Evolutionary conservation across 2,888 invertebrate genomes (phyloP), one percentile per base, ranked within the genome.

Genomic region (Eupithecia insigniata): DNA sequence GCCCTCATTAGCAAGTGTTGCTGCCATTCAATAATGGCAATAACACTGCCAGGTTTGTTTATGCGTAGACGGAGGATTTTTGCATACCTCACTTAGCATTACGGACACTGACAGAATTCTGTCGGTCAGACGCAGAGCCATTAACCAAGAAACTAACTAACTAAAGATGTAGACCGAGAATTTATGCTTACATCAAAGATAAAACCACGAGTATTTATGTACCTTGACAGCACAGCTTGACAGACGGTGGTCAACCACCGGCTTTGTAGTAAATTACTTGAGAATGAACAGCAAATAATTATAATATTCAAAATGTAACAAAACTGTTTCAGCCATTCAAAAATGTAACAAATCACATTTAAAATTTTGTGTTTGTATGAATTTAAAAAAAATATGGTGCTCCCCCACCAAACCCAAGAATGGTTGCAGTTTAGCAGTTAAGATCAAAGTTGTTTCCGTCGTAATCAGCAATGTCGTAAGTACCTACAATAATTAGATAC

Each of bases 1-100:
- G n/a, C n/a, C n/a, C n/a, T n/a, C n/a, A n/a, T n/a, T n/a, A n/a
- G n/a, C n/a, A n/a, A n/a, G n/a, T n/a, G n/a, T n/a, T n/a, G n/a
- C n/a, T n/a, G n/a, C n/a, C n/a, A n/a, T n/a, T 96, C 98, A 1
- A 97, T 99, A 58, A 98, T 99, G 95, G 99, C 39, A 14, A 98
- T 99, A 2, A 99, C 99, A 2, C 91, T 99, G 80, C 99, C 99
- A 0, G n/a, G n/a, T n/a, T n/a, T n/a, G n/a, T n/a, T n/a, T n/a
- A n/a, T n/a, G n/a, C n/a, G n/a, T n/a, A n/a, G n/a, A n/a, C n/a
- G n/a, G n/a, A n/a, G n/a, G n/a, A n/a, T n/a, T n/a, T n/a, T n/a
- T n/a, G n/a, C n/a, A n/a, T n/a, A n/a, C n/a, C n/a, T n/a, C n/a
- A n/a, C n/a, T n/a, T n/a, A n/a, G n/a, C n/a, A n/a, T n/a, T n/a